These are phyloP conservation scores for Anguilla rostrata DNA, from an alignment of 2,113 vertebrate genomes.

Conservation along the genomic window DNA sequence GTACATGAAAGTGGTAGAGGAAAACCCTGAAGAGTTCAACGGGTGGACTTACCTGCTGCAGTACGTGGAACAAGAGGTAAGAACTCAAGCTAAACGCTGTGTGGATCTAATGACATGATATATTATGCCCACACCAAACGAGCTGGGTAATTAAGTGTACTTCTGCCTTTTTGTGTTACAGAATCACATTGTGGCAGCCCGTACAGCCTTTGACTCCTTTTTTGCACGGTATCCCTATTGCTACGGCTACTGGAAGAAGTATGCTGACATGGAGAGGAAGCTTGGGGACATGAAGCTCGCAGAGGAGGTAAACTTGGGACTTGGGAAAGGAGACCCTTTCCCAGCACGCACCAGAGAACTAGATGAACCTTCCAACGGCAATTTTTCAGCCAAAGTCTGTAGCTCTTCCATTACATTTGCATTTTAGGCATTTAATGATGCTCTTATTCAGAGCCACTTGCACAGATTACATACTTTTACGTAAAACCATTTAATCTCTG, in stretches of 20 bases:
- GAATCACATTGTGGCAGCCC: constrained; percentile 84
- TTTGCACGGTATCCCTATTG: constrained; percentile 95
- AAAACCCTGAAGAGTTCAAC: constrained; percentile 95
- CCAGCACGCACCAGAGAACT: constrained; percentile 2
- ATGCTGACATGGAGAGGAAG: constrained; percentile 93
- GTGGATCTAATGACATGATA: background rate
- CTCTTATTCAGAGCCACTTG: too few species aligned
- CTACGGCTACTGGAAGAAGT: constrained; percentile 99
- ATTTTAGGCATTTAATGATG: background rate
- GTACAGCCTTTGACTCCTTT: constrained; percentile 90
- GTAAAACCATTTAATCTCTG: too few species aligned
- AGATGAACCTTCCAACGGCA: background rate
- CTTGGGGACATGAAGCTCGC: constrained; percentile 85
- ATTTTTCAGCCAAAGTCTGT: background rate
- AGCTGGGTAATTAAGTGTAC: background rate
- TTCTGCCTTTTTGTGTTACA: constrained; percentile 51
- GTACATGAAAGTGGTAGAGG: constrained; percentile 88
- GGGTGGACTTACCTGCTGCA: constrained; percentile 96
- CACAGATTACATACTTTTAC: too few species aligned
- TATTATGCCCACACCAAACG: background rate
- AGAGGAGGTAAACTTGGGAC: constrained; percentile 84
- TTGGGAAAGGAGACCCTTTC: constrained; percentile 44
- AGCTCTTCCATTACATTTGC: too few species aligned
- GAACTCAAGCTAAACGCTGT: constrained; percentile 33
- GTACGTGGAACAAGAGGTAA: constrained; percentile 96